Base-by-base conservation (phyloP, 2,113 vertebrate genomes). In the Amphiprion percula region DNA sequence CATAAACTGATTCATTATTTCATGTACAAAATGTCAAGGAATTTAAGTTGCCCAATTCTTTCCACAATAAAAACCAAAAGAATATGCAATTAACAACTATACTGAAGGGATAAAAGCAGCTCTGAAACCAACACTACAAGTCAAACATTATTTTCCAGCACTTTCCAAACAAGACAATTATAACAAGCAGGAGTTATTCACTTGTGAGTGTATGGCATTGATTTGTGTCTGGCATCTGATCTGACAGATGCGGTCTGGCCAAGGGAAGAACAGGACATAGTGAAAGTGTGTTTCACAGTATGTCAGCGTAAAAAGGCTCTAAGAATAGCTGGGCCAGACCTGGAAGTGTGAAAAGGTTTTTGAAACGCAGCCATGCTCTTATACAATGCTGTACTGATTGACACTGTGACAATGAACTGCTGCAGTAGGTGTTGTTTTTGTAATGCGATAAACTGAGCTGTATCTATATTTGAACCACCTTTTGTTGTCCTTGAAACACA, bases 321-420 rank as follows among this genome's bases (percentile, higher is more conserved):
- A 72, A 86, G 70, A 89, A 89, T 86, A 90, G 80, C 68, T 23
- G 4, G 33, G 68, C 75, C 66, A 37, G 72, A 68, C 63, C 66
- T 87, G 74, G 21, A 78, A 30, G 82, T 85, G 85, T 68, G 82
- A 74, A 75, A 70, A 82, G 61, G 44, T 50, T 80, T 82, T 64
- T 80, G 82, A 86, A 85, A 68, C 41, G 26, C 47, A 65, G 72
- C 66, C 62, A 74, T 63, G 64, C 26, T 67, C 67, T 80, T 66
- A 74, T n/a, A 73, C 53, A 82, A 79, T 28, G 16, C 21, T 14
- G 44, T 23, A 14, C 50, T 52, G 71, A 82, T 55, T 68, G 58
- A 80, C 73, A 74, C 15, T 17, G 26, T 68, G 79, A 72, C 55
- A 71, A 54, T 69, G 60, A 33, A 70, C 44, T 17, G 75, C 52